phyloP scores from a whole-genome alignment of 2,113 vertebrate genomes.

The Myiozetetes cayanensis region DNA sequence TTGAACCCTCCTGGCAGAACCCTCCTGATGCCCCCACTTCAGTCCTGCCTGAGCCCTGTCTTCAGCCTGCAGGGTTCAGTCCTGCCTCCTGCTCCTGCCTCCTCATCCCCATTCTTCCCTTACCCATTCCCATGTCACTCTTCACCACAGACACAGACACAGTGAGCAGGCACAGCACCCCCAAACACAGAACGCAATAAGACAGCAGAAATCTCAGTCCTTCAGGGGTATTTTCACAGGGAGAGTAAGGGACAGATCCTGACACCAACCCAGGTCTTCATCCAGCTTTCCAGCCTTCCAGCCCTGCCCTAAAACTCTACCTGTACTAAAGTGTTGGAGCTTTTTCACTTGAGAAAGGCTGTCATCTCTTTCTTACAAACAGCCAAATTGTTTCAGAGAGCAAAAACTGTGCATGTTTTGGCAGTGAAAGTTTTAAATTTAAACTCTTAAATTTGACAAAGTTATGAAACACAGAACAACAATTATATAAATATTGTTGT shows the following conservation, averaged over 20 bases:
- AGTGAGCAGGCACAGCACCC: background rate
- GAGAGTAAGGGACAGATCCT: background rate
- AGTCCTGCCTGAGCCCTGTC: fast-evolving
- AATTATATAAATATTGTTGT: background rate
- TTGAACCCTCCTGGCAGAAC: background rate
- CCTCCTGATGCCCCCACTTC: fast-evolving
- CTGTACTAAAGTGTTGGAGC: background rate
- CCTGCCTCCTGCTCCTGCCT: background rate
- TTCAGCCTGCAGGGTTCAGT: background rate
- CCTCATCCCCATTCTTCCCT: background rate
- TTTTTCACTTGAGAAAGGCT: background rate
- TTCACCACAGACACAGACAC: background rate
- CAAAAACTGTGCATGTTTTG: background rate
- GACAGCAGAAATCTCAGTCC: background rate
- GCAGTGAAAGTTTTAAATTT: background rate
- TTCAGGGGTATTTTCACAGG: background rate
- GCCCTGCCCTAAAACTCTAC: background rate
- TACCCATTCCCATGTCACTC: fast-evolving
- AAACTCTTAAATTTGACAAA: background rate
- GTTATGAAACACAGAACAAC: background rate
- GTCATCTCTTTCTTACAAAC: background rate
- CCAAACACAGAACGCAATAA: background rate
- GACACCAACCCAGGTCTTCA: background rate
- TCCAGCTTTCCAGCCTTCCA: background rate
- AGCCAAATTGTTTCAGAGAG: background rate